These are phyloP conservation scores for Drosophila seguyi DNA, from an alignment of 1,140 invertebrate genomes.

Conservation along the genomic window DNA sequence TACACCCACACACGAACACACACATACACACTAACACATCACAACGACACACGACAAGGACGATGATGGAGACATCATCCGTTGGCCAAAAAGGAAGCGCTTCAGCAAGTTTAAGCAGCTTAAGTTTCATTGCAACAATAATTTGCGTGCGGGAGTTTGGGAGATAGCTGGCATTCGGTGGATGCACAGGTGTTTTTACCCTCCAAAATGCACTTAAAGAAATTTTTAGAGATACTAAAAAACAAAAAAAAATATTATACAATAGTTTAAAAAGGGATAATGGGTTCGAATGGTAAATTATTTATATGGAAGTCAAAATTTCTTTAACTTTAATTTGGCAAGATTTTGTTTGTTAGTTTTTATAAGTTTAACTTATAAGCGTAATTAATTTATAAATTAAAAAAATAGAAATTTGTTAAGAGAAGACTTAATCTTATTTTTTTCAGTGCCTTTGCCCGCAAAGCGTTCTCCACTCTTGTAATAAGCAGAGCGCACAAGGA, in stretches of 20 bases:
- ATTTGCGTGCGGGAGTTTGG: conserved; percentile 61
- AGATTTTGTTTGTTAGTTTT: no score
- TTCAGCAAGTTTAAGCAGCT: conserved; percentile 75
- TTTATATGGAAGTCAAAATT: no score
- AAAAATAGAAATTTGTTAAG: no score
- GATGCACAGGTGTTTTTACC: conserved; percentile 15
- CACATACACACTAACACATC: background rate
- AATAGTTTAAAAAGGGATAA: no score
- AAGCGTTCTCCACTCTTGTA: conserved; percentile 54
- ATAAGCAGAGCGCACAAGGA: conserved; percentile 52
- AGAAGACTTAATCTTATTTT: no score
- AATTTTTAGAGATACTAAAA: no score
- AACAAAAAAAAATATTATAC: no score
- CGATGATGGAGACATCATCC: conserved; percentile 40
- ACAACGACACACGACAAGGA: background rate
- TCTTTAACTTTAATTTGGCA: no score
- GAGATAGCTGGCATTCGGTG: conserved; percentile 9
- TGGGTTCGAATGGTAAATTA: no score
- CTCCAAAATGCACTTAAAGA: background rate
- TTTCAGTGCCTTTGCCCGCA: conserved; percentile 17
- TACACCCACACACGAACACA: no score
- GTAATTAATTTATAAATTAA: no score
- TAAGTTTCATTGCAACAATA: conserved; percentile 77
- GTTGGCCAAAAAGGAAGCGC: conserved; percentile 14
- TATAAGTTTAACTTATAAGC: no score